Evolutionary conservation across 1,140 invertebrate species (phyloP).

Genomic region (Periplaneta americana): DNA sequence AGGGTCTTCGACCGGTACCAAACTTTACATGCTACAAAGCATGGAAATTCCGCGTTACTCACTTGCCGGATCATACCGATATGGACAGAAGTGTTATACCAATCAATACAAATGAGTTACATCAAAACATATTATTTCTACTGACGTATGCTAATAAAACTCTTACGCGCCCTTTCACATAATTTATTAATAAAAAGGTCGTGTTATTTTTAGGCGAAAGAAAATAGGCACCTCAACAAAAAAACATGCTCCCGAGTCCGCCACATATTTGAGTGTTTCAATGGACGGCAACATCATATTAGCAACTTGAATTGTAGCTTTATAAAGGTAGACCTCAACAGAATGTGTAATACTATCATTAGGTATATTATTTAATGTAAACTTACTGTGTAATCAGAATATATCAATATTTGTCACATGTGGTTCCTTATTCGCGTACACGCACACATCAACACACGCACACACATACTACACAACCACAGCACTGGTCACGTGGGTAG

Average conservation of each 20-base stretch:
- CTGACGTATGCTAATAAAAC: background rate
- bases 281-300: background rate
- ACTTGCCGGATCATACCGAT: background rate
- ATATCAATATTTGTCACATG: constrained; percentile 16
- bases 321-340: background rate
- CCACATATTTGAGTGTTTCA: constrained; percentile 7
- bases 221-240: constrained; percentile 13
- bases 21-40: background rate
- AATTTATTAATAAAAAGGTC: constrained; percentile 11
- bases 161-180: background rate
- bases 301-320: background rate
- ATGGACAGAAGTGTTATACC: background rate
- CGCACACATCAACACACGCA: constrained; percentile 1
- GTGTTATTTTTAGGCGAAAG: constrained; percentile 12
- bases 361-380: constrained; percentile 8
- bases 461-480: background rate
- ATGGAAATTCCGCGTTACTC: background rate
- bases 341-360: background rate
- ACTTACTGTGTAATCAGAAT: constrained; percentile 14
- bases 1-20: background rate
- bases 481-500: constrained; percentile 8
- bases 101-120: background rate
- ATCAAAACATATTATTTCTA: background rate
- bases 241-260: background rate
- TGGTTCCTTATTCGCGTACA: background rate